Evolutionary conservation across 2,888 invertebrate genomes (phyloP).

Genomic region (Drosophila helvetica): DNA sequence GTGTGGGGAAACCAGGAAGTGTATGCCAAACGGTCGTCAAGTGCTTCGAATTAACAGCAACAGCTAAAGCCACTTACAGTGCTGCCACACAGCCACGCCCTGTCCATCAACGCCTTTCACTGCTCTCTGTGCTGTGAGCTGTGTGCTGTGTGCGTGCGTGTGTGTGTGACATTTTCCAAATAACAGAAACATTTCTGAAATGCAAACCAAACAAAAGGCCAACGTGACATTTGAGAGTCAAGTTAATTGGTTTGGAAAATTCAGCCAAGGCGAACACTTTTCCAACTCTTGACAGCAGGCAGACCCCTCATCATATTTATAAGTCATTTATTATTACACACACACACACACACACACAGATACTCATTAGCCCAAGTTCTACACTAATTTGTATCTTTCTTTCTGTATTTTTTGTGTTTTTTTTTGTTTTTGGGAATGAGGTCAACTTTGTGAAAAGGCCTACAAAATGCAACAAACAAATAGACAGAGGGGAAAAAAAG

Average conservation of each 20-base stretch:
- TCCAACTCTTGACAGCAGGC: slow-evolving; percentile 49
- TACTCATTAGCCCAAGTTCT: slow-evolving; percentile 62
- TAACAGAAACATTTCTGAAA: background rate
- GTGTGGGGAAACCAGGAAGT: slow-evolving; percentile 62
- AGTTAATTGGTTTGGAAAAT: slow-evolving; percentile 68
- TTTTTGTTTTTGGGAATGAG: slow-evolving; percentile 46
- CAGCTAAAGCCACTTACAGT: slow-evolving; percentile 56
- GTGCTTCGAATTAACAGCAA: slow-evolving; percentile 63
- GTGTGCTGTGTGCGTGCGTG: background rate
- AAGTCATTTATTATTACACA: slow-evolving; percentile 29
- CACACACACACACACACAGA: slow-evolving; percentile 19
- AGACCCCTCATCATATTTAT: slow-evolving; percentile 51
- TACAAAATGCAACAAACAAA: slow-evolving; percentile 44
- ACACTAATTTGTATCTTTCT: slow-evolving; percentile 57
- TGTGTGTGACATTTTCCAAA: slow-evolving; percentile 43
- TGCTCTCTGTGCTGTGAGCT: background rate
- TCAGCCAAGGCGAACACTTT: slow-evolving; percentile 19
- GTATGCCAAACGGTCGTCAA: slow-evolving; percentile 37
- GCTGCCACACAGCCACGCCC: slow-evolving; percentile 21
- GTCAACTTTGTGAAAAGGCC: slow-evolving; percentile 60
- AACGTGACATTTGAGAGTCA: slow-evolving; percentile 62
- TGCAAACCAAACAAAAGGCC: slow-evolving; percentile 19
- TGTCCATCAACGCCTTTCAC: slow-evolving; percentile 7
- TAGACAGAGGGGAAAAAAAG: slow-evolving; percentile 41
- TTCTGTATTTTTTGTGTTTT: slow-evolving; percentile 5